Evolutionary conservation across 2,888 invertebrate species (phyloP), one percentile per base, ranked within the genome.

Genomic region (Salpingus planirostris): DNA sequence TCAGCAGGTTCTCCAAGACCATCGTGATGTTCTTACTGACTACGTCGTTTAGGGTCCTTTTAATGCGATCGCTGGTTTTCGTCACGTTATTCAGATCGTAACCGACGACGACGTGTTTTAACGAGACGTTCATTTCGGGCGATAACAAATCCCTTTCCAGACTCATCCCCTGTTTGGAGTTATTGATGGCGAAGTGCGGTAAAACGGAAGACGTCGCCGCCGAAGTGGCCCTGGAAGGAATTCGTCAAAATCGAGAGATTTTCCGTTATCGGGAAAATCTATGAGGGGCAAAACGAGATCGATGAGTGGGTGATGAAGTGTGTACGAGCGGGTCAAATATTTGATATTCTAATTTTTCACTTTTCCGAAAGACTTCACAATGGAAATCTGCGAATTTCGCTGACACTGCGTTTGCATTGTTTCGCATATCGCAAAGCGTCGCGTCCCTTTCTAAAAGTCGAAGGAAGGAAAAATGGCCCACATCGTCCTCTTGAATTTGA

Each of bases 21-120:
- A 80, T 73, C 1, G 88, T 86, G 43, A 90, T 90, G 57, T 90
- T 90, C 52, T 78, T 80, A 32, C 86, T 87, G 8, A 89, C 50
- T 8, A 52, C 38, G 24, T 54, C 55, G 11, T 46, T 54, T 10
- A 36, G 39, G 11, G 47, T 35, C 28, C 54, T 43, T n/a, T 36
- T 24, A 15, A 38, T 42, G 10, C 18, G 18, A 11, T 27, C 12
- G 6, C n/a, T 11, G n/a, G 11, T 15, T 13, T 13, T 33, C 10
- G n/a, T n/a, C n/a, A n/a, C n/a, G 18, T 13, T 15, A 15, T 34
- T 37, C 13, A 33, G 31, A 2, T 44, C 41, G 40, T 52, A 58
- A 34, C 47, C 49, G 13, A 58, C 31, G 14, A 59, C 46, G 2
- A 53, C 44, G 14, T 46, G 41, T 29, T 42, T 47, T 14, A 55